Evolutionary conservation across 1,140 invertebrate species (phyloP).

Genomic region (Pseudomyrmex pallidus): DNA sequence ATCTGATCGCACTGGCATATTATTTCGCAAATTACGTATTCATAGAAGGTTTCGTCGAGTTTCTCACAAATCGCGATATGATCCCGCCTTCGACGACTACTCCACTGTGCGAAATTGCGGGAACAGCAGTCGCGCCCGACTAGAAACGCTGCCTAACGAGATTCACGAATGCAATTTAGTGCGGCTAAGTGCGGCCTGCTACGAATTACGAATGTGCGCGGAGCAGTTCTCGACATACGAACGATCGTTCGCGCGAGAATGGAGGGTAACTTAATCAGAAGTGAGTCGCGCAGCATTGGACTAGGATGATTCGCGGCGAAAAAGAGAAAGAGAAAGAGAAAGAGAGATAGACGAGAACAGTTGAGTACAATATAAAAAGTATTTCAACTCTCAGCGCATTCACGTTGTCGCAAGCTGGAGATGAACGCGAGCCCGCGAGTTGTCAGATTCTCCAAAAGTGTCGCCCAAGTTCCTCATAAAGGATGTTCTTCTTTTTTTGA

Average conservation of each 20-base stretch:
- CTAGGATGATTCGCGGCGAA: slow-evolving; percentile 45
- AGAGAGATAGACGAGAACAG: slow-evolving; percentile 8
- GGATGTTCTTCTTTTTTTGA: slow-evolving; percentile 7
- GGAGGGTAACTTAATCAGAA: slow-evolving; percentile 68
- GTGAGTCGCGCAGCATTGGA: slow-evolving; percentile 35
- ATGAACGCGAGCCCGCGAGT: not conserved
- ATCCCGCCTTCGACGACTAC: slow-evolving; percentile 56
- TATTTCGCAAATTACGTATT: slow-evolving; percentile 43
- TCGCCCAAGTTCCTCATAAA: slow-evolving; percentile 7
- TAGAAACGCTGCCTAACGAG: slow-evolving; percentile 68
- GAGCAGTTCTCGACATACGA: slow-evolving; percentile 49
- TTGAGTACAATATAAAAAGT: slow-evolving; percentile 36
- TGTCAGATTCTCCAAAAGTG: not conserved
- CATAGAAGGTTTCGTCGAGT: slow-evolving; percentile 7
- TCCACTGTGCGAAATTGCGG: slow-evolving; percentile 51
- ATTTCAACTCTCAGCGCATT: slow-evolving; percentile 45
- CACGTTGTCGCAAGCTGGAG: not conserved
- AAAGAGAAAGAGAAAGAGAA: not conserved
- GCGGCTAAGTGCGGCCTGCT: slow-evolving; percentile 66
- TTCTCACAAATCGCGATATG: slow-evolving; percentile 56
- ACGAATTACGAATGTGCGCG: slow-evolving; percentile 69
- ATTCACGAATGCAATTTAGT: slow-evolving; percentile 72
- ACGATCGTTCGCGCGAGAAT: slow-evolving; percentile 58
- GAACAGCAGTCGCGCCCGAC: slow-evolving; percentile 54
- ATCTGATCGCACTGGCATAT: slow-evolving; percentile 23